phyloP scores from a whole-genome alignment of 2,113 vertebrate genomes.

The Gnathochromis pfefferi region DNA sequence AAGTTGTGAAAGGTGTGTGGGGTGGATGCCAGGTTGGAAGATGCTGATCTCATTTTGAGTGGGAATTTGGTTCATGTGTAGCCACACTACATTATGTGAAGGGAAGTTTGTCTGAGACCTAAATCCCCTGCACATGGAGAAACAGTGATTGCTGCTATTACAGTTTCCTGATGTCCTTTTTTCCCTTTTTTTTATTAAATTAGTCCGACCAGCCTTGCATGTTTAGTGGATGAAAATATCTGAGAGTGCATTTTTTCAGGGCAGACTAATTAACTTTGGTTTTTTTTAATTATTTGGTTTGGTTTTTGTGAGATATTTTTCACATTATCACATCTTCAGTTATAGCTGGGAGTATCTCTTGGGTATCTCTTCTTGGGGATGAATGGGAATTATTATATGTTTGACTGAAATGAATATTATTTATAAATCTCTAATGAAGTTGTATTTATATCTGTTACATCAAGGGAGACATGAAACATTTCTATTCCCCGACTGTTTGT shows the following conservation, averaged over 20 bases:
- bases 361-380: not conserved
- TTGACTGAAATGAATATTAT: not conserved
- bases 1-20: not conserved
- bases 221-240: not conserved
- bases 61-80: not conserved
- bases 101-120: not conserved
- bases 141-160: not conserved
- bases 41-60: not conserved
- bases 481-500: not conserved
- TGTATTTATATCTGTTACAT: not conserved
- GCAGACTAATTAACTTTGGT: not conserved
- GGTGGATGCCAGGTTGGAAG: not conserved
- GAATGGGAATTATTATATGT: not conserved
- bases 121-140: not conserved
- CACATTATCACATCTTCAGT: not conserved
- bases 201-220: not conserved
- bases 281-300: not conserved
- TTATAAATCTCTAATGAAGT: not conserved
- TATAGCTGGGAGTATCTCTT: not conserved
- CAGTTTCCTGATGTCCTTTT: not conserved
- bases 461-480: not conserved
- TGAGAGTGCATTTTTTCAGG: not conserved
- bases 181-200: not conserved
- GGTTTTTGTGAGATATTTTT: not conserved
- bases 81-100: not conserved